phyloP scores from a whole-genome alignment of 2,113 vertebrate species.

The Microcebus griseorufus region DNA sequence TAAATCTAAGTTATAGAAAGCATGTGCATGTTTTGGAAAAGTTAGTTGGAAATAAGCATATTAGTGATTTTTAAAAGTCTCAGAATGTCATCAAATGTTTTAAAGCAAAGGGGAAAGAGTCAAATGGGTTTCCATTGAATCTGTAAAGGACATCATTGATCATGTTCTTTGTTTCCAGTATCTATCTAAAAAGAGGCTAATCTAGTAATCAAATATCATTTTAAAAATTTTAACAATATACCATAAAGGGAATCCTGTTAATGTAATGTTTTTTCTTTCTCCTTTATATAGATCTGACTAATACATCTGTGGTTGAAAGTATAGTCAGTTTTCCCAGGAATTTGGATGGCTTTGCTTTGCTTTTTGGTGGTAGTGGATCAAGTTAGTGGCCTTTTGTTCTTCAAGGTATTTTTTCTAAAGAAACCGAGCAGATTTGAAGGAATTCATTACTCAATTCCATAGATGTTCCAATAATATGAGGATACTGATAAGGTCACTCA shows the following conservation, averaged over 20 bases:
- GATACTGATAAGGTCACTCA: neutral
- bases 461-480: neutral
- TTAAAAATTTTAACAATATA: neutral
- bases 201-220: neutral
- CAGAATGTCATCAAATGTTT: neutral
- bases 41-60: neutral
- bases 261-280: neutral
- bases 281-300: neutral
- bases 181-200: neutral
- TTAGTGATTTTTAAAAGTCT: neutral
- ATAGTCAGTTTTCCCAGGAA: slow-evolving; percentile 6
- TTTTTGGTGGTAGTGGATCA: neutral
- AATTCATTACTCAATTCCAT: neutral
- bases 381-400: neutral
- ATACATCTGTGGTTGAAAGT: neutral
- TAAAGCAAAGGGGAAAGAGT: neutral
- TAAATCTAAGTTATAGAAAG: neutral
- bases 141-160: neutral
- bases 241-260: neutral
- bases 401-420: neutral
- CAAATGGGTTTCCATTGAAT: neutral
- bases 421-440: neutral
- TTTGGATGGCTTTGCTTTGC: neutral
- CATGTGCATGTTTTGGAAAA: neutral
- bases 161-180: neutral